Evolutionary conservation across 2,797 vertebrate species (phyloP), one percentile per base, ranked within the genome.

Genomic region (Notolepis coatsorum): DNA sequence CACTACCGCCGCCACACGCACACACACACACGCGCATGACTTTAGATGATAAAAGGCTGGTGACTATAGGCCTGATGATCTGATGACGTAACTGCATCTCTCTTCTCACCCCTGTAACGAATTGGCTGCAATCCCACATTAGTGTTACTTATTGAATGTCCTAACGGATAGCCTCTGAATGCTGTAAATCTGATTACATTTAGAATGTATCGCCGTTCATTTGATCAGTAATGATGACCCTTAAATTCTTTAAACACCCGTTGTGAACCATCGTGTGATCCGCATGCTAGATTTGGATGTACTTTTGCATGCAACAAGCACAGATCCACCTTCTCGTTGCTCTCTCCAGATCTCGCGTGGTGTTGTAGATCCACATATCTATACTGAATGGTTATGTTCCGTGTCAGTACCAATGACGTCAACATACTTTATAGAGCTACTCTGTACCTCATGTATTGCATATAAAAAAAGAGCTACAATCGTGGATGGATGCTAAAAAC

Each of bases 221-320:
- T 28, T 37, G 21, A 56, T 31, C 30, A 10, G n/a, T n/a, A n/a
- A n/a, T 18, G 45, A 13, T 33, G 33, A 57, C 49, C 2, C 43
- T 2, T 17, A 42, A 31, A 5, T 1, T 56, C 15, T 17, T 1
- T 20, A 1, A 2, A 45, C n/a, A 65, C 47, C 38, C 18, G 7
- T 27, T 39, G 23, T 39, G 23, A 46, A 23, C 15, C 39, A 20
- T 8, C 45, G 28, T 18, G 6, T 61, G 54, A 67, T 63, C 30
- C 73, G 73, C 75, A 78, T 75, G 49, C 59, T 42, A 24, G 42
- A 54, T 43, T 39, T 51, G 4, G 3, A 35, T 81, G 62, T 74
- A 18, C 73, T 87, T n/a, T 78, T 77, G 80, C 82, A 86, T 84
- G 69, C 70, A 70, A 54, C 60, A 66, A 77, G 65, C 77, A 76